phyloP scores from a whole-genome alignment of 2,888 invertebrate species.

The Tetragnatha montana region DNA sequence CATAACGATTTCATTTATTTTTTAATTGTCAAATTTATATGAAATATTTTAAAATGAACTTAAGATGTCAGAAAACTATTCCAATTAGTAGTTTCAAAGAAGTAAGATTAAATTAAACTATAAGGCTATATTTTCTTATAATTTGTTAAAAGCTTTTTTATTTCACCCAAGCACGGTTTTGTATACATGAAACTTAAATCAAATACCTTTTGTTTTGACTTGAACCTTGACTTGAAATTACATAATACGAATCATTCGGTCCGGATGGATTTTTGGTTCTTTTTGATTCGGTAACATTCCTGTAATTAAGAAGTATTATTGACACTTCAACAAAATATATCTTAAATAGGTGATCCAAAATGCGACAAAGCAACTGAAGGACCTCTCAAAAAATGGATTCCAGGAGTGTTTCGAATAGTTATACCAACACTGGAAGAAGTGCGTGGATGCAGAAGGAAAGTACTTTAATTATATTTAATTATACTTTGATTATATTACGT shows the following conservation, averaged over 20 bases:
- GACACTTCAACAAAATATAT: no score
- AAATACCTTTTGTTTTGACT: constrained; percentile 6
- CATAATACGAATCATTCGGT: constrained; percentile 25
- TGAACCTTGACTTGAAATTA: constrained; percentile 37
- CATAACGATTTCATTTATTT: no score
- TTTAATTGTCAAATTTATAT: no score
- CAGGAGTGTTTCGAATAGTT: constrained; percentile 33
- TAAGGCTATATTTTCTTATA: no score
- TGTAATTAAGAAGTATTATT: background rate
- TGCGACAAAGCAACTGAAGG: constrained; percentile 32
- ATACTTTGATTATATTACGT: no score
- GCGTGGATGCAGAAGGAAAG: background rate
- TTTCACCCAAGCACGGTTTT: no score
- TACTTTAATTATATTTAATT: background rate
- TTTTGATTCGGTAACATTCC: constrained; percentile 28
- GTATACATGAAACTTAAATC: background rate
- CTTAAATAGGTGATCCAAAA: background rate
- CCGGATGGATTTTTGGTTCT: background rate
- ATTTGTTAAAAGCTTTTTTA: no score
- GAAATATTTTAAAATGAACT: no score
- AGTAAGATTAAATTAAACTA: no score
- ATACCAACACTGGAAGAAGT: constrained; percentile 4
- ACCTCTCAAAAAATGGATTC: constrained; percentile 17
- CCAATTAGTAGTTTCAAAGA: no score
- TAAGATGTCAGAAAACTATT: no score